Base-by-base conservation (phyloP, 2,888 invertebrate species). In the Tinea pellionella region DNA sequence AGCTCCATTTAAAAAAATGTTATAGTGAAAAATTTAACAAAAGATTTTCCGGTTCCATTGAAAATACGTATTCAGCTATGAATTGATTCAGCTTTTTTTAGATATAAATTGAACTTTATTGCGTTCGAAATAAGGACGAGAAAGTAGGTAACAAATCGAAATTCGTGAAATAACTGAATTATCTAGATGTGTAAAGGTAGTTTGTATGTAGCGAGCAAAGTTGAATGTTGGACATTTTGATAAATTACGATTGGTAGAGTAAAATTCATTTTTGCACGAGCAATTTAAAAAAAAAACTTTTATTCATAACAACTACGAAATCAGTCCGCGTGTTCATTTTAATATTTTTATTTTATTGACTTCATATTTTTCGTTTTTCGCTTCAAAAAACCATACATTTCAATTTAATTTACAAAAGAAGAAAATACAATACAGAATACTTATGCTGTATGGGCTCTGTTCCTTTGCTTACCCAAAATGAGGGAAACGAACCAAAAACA, bases 221-320 rank as follows among this genome's bases (percentile, higher is more conserved):
- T 16, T 47, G 47, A 47, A 47, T 47, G n/a, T 24, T 43, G 66
- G 80, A 80, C 79, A 67, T 78, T 80, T 83, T 85, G 83, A 84
- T 83, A 81, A 82, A 85, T 83, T 77, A 76, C 77, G 73, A 72
- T 73, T 68, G 71, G 68, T 71, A 78, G 77, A 81, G 81, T 81
- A 79, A 76, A 77, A 77, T 77, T 77, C 68, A 72, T 78, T 78
- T n/a, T 68, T 69, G 66, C 69, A 68, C 67, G 62, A 41, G 19
- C 37, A 6, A 15, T 24, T 24, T 24, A 24, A 24, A 24, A 24
- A 24, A 24, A 24, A 24, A 24, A 24, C 37, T 37, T 37, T 37
- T 37, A 37, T 37, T 37, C 4, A 37, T 37, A 37, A 24, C 24
- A 24, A 24, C 24, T 24, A 24, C 24, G 6, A 6, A 2, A 24